Percentiles rank a stretch among this genome's conserved stretches.
Evolutionary conservation across 2,888 invertebrate genomes (phyloP).

Genomic region (Cryptocephalus moraei): DNA sequence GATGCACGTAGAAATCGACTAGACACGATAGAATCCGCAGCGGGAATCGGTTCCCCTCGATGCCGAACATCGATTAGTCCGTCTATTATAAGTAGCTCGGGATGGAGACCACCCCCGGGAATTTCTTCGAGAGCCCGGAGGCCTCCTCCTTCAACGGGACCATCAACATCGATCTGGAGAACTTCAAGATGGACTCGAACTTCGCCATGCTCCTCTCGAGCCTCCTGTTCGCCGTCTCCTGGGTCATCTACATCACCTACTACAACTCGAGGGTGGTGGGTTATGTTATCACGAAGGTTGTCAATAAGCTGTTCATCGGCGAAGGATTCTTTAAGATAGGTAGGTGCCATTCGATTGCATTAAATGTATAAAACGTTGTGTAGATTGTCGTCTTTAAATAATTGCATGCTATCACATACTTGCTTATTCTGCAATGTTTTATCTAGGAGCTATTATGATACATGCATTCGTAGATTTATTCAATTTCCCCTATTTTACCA

Average conservation of each 20-base stretch:
- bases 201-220: slow-evolving; percentile 69
- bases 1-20: no score
- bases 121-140: slow-evolving; percentile 20
- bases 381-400: no score
- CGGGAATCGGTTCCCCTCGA: no score
- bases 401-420: no score
- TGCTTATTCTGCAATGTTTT: no score
- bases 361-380: neutral
- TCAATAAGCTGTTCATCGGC: slow-evolving; percentile 77
- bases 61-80: no score
- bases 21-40: no score
- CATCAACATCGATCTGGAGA: slow-evolving; percentile 39
- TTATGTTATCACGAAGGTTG: slow-evolving; percentile 76
- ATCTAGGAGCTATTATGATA: no score
- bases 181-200: slow-evolving; percentile 70
- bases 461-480: no score
- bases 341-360: slow-evolving; percentile 25
- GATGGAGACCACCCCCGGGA: slow-evolving; percentile 13
- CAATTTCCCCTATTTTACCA: no score
- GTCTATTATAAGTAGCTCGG: neutral
- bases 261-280: slow-evolving; percentile 91
- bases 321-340: slow-evolving; percentile 86
- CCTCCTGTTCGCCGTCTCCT: slow-evolving; percentile 70
- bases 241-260: slow-evolving; percentile 91
- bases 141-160: slow-evolving; percentile 23